Evolutionary conservation across 2,888 invertebrate species (phyloP).

Genomic region (Nymphalis urticae): DNA sequence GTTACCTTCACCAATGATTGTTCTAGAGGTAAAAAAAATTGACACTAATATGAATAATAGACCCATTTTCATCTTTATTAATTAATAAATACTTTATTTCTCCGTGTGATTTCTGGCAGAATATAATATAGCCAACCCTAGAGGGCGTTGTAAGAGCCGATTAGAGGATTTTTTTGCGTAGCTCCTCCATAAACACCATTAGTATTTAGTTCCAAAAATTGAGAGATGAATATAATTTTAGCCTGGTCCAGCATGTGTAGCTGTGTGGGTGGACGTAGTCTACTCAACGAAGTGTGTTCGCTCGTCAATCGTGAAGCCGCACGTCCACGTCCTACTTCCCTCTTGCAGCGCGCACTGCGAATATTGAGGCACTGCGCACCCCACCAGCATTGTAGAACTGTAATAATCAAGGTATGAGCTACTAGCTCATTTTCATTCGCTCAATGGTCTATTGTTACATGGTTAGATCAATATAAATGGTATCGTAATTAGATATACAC

Average conservation of each 20-base stretch:
- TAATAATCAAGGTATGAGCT: slow-evolving; percentile 35
- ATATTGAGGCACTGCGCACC: slow-evolving; percentile 68
- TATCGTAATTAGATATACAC: neutral
- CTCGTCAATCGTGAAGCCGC: slow-evolving; percentile 53
- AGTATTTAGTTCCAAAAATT: too few species aligned
- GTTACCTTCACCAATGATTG: slow-evolving; percentile 84
- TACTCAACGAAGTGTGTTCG: slow-evolving; percentile 55
- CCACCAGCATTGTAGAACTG: slow-evolving; percentile 37
- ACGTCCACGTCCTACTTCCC: slow-evolving; percentile 51
- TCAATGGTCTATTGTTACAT: neutral
- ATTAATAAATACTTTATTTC: neutral
- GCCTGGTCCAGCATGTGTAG: slow-evolving; percentile 64
- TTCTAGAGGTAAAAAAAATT: slow-evolving; percentile 74
- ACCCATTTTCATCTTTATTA: neutral
- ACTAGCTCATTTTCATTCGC: too few species aligned
- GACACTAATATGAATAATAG: neutral
- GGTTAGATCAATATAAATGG: neutral
- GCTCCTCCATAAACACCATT: too few species aligned
- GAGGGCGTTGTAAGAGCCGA: too few species aligned
- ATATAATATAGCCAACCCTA: too few species aligned
- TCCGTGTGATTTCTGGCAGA: neutral
- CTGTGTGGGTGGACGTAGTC: slow-evolving; percentile 63
- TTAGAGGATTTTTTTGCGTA: too few species aligned
- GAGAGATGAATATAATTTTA: slow-evolving; percentile 34
- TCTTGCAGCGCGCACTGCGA: slow-evolving; percentile 65